These are phyloP conservation scores for Phania funesta DNA, from an alignment of 2,888 invertebrate species.

Conservation along the genomic window DNA sequence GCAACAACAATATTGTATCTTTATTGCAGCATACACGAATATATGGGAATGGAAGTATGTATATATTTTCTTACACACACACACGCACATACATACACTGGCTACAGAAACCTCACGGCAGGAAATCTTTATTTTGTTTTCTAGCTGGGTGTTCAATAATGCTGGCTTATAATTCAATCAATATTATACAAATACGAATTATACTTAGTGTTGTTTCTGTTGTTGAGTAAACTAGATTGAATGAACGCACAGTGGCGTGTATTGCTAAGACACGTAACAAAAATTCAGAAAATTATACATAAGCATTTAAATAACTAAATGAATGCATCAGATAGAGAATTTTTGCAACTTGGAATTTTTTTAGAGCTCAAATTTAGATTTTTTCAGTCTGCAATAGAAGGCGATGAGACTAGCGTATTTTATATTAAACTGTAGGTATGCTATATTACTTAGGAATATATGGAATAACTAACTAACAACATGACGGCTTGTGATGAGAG, in stretches of 20 bases:
- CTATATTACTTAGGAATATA: too few relatives aligned
- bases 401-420: too few relatives aligned
- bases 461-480: too few relatives aligned
- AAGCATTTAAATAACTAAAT: too few relatives aligned
- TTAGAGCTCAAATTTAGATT: too few relatives aligned
- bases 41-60: neutral
- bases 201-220: slow-evolving; percentile 46
- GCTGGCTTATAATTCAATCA: slow-evolving; percentile 80
- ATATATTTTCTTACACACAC: neutral
- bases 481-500: too few relatives aligned
- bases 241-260: neutral
- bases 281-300: too few relatives aligned
- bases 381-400: too few relatives aligned
- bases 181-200: slow-evolving; percentile 71
- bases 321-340: too few relatives aligned
- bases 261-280: too few relatives aligned
- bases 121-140: slow-evolving; percentile 73
- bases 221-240: slow-evolving; percentile 19
- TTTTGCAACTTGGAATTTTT: too few relatives aligned
- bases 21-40: neutral
- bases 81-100: slow-evolving; percentile 31
- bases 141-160: slow-evolving; percentile 70
- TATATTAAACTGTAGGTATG: too few relatives aligned
- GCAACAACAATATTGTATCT: neutral
- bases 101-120: slow-evolving; percentile 70